A percentile compares a stretch with the other conserved stretches of the same genome.
phyloP scores from a whole-genome alignment of 2,797 vertebrate species.

The Platyrinchus mystaceus region DNA sequence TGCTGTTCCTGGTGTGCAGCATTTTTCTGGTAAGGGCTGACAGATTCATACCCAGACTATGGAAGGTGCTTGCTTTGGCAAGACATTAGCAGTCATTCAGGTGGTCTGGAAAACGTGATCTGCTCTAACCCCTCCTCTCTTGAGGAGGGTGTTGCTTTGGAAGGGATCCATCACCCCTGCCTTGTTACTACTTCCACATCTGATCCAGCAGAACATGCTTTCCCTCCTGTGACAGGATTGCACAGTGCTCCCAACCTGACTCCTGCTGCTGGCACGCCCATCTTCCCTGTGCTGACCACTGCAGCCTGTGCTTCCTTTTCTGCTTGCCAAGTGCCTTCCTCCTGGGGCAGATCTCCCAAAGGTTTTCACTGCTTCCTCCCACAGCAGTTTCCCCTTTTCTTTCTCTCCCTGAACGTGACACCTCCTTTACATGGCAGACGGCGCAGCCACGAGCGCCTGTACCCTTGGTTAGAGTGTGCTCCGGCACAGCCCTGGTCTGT shows the following conservation, averaged over 20 bases:
- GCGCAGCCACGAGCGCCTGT: fast-evolving
- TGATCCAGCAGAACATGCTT: not conserved
- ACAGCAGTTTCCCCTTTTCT: not conserved
- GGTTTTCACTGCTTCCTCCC: not conserved
- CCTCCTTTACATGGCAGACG: fast-evolving
- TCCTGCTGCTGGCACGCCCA: not conserved
- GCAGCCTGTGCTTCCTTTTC: fast-evolving
- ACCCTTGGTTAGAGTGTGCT: fast-evolving
- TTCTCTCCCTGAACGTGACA: not conserved
- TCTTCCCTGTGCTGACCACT: not conserved
- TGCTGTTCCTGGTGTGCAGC: not conserved
- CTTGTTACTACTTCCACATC: not conserved
- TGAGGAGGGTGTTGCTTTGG: not conserved
- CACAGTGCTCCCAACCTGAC: not conserved
- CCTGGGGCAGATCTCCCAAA: not conserved
- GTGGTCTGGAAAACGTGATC: not conserved
- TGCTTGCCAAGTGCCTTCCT: fast-evolving
- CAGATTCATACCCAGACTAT: not conserved
- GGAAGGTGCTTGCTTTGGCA: not conserved
- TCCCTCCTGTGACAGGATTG: not conserved
- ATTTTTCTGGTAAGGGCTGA: not conserved
- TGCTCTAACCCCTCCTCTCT: not conserved
- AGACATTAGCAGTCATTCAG: not conserved
- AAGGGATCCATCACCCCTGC: not conserved
- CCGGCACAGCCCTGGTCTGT: not conserved